Conservation (phyloP, 1,140 invertebrate species). For the Notospermus geniculatus region DNA sequence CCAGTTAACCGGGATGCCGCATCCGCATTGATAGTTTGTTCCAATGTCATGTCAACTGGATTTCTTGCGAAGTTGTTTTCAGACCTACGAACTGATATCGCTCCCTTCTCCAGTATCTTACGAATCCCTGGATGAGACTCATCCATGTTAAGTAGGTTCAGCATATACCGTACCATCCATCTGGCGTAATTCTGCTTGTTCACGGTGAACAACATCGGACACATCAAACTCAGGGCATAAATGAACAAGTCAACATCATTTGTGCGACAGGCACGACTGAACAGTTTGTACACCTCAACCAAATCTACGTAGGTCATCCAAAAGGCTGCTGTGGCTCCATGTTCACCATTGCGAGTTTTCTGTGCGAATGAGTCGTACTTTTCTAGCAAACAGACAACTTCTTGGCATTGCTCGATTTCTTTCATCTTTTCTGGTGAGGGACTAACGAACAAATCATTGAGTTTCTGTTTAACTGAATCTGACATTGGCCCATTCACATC, state of each 20-base stretch:
- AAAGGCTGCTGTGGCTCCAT: constrained; percentile 23
- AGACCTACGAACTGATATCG: constrained; percentile 19
- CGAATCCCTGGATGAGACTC: constrained; percentile 15
- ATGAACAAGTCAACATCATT: constrained; percentile 17
- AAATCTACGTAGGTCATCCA: constrained; percentile 21
- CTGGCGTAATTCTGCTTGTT: constrained; percentile 19
- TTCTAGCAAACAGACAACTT: neutral
- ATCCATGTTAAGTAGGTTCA: constrained; percentile 20
- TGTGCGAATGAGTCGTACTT: neutral
- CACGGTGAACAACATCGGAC: constrained; percentile 16
- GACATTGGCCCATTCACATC: neutral
- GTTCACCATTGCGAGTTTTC: constrained; percentile 5
- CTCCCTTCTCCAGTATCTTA: constrained; percentile 15
- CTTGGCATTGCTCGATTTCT: neutral
- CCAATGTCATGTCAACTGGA: constrained; percentile 23
- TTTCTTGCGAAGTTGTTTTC: constrained; percentile 16
- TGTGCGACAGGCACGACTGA: constrained; percentile 14
- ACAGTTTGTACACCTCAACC: constrained; percentile 8
- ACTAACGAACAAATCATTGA: constrained; percentile 15
- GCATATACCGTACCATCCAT: constrained; percentile 15
- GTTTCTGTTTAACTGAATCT: constrained; percentile 9
- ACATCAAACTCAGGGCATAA: constrained; percentile 7
- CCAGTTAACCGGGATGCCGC: constrained; percentile 24
- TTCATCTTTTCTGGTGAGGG: neutral
- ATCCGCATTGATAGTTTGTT: no score